These are phyloP conservation scores for Macquaria ambigua DNA, from an alignment of 2,113 vertebrate genomes.

Conservation along the genomic window DNA sequence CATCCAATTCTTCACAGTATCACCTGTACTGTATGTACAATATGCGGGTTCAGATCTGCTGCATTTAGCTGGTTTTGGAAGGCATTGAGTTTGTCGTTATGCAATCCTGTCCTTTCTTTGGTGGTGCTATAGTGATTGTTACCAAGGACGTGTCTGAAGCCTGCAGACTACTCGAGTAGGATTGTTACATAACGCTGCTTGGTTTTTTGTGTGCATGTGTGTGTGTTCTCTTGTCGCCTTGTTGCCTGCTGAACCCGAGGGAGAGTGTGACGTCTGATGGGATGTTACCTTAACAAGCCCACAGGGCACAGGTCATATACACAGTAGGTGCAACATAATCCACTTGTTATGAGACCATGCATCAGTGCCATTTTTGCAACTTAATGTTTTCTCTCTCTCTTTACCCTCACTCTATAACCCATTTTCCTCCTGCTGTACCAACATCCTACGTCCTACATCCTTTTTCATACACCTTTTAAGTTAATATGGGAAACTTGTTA, in stretches of 20 bases:
- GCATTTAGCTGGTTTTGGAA: conserved; percentile 15
- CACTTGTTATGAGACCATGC: neutral
- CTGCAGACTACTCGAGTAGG: conserved; percentile 45
- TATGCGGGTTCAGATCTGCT: neutral
- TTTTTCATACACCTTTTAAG: neutral
- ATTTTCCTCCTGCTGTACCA: neutral
- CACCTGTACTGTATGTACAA: neutral
- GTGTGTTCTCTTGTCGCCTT: conserved; percentile 14
- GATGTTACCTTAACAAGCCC: conserved; percentile 9
- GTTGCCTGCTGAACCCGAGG: conserved; percentile 13
- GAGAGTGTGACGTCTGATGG: conserved; percentile 19
- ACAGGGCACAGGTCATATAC: neutral
- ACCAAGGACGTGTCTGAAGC: conserved; percentile 65
- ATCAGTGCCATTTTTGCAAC: neutral
- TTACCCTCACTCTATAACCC: neutral
- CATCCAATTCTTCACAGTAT: neutral
- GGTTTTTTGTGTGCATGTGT: neutral
- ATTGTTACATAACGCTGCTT: conserved; percentile 59
- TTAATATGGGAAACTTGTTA: neutral
- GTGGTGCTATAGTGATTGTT: conserved; percentile 67
- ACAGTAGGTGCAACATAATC: neutral
- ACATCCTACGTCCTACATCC: neutral
- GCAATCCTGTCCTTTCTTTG: conserved; percentile 49
- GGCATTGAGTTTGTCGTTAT: conserved; percentile 48
- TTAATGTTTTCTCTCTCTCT: neutral